phyloP scores from a whole-genome alignment of 1,140 invertebrate species.

The Lepidurus arcticus region DNA sequence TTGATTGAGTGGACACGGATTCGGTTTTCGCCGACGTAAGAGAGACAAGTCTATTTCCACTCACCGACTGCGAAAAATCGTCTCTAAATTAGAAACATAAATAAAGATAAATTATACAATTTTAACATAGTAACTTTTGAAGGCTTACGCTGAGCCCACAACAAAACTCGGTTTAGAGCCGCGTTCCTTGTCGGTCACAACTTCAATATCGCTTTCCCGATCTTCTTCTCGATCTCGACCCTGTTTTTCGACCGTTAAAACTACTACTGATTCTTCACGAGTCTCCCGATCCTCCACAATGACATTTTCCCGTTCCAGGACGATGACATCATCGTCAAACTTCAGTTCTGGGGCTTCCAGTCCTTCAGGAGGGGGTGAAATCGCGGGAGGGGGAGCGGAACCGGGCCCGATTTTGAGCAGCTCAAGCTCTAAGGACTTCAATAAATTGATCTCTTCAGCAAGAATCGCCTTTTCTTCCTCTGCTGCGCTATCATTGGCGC shows the following conservation, averaged over 20 bases:
- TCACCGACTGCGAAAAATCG: constrained; percentile 1
- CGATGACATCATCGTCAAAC: constrained; percentile 3
- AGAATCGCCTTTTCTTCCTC: not conserved
- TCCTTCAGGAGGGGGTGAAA: not conserved
- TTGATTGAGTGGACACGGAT: constrained; percentile 23
- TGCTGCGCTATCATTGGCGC: not conserved
- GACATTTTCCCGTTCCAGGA: not conserved
- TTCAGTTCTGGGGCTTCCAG: not conserved
- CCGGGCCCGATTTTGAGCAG: not conserved
- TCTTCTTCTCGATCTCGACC: constrained; percentile 7
- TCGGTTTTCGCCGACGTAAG: not conserved
- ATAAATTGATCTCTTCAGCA: not conserved
- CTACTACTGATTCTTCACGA: not conserved
- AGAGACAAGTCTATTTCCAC: not conserved
- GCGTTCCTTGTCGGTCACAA: not conserved
- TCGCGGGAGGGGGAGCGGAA: not conserved
- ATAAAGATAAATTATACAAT: not conserved
- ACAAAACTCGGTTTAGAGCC: not conserved
- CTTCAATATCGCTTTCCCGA: constrained; percentile 1
- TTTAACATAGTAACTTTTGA: not conserved
- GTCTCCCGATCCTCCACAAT: not conserved
- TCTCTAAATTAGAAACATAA: not conserved
- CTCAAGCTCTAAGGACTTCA: not conserved
- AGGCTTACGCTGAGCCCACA: not conserved
- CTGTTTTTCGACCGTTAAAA: not conserved